Conservation (phyloP, 2,888 invertebrate species). For the Callinectes sapidus region DNA sequence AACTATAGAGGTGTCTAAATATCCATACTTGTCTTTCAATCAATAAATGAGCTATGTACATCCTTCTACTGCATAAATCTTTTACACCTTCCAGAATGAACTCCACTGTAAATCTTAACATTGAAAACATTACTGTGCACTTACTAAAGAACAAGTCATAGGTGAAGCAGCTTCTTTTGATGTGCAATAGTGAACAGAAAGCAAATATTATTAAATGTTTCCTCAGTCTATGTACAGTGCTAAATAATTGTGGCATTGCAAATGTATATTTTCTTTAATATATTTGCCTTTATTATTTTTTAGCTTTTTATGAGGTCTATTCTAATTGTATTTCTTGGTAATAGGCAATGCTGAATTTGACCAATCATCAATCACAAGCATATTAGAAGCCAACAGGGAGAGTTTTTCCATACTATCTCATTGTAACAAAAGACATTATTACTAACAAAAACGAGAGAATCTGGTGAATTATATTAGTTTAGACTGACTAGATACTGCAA, state of each 20-base stretch:
- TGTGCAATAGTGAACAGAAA: background rate
- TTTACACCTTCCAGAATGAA: background rate
- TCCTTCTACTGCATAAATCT: background rate
- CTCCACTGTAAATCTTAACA: background rate
- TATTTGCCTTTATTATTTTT: background rate
- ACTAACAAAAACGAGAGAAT: background rate
- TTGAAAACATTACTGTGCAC: background rate
- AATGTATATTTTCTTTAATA: background rate
- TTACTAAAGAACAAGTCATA: background rate
- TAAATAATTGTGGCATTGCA: background rate
- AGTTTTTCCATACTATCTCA: background rate
- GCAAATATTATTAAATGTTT: background rate
- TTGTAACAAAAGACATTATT: background rate
- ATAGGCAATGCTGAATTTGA: background rate
- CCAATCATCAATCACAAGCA: background rate
- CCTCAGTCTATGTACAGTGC: background rate
- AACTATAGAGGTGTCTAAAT: background rate
- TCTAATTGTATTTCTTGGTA: background rate
- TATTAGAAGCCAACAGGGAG: background rate
- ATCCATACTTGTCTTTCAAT: background rate
- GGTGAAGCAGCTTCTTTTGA: background rate
- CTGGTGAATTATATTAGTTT: background rate
- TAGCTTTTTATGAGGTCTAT: background rate
- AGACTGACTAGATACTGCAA: background rate
- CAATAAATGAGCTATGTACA: background rate